phyloP scores from a whole-genome alignment of 2,113 vertebrate genomes.

The Atlantisia rogersi region DNA sequence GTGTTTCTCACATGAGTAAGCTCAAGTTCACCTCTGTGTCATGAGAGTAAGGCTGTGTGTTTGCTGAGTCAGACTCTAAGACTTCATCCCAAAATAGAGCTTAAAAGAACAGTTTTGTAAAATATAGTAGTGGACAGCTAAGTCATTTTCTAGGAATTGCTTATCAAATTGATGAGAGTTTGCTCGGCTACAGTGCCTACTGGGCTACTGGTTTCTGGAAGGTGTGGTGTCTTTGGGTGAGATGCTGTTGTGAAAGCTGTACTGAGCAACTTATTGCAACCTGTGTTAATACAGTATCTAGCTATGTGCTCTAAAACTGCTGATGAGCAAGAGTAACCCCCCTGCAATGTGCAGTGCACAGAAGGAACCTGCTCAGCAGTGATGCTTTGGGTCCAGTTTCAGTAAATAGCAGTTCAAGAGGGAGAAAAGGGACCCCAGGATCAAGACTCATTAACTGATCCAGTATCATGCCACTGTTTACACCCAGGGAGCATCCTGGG shows the following conservation, averaged over 20 bases:
- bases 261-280: not conserved
- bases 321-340: not conserved
- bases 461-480: not conserved
- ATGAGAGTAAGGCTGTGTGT: not conserved
- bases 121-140: not conserved
- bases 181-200: not conserved
- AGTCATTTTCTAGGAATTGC: not conserved
- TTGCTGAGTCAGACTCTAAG: not conserved
- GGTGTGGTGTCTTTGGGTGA: not conserved
- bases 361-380: not conserved
- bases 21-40: not conserved
- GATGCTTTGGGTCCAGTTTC: not conserved
- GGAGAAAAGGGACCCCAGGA: not conserved
- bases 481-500: no score
- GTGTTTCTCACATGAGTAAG: not conserved
- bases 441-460: not conserved
- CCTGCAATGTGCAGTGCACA: not conserved
- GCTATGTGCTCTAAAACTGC: not conserved
- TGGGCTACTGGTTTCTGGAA: not conserved
- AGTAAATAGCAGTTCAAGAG: not conserved
- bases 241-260: not conserved
- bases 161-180: not conserved
- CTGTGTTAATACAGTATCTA: not conserved
- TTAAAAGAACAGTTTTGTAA: not conserved
- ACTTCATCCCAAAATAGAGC: not conserved